Evolutionary conservation across 2,797 vertebrate genomes (phyloP).

Genomic region (Lepilemur ruficaudatus): DNA sequence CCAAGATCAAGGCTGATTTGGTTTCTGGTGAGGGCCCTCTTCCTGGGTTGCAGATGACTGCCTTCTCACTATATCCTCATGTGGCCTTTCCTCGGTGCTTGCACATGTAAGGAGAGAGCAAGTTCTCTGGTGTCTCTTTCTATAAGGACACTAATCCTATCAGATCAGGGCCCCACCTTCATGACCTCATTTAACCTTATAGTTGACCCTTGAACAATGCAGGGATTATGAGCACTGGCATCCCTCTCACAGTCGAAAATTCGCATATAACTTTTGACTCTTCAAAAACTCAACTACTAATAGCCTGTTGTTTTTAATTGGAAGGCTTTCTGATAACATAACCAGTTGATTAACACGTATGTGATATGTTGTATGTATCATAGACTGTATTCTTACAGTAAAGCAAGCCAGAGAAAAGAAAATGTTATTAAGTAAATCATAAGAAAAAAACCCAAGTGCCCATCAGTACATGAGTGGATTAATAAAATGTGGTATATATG

Average conservation of each 20-base stretch:
- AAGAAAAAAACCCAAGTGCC: no score
- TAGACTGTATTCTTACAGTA: not conserved
- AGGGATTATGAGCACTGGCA: not conserved
- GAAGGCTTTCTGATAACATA: not conserved
- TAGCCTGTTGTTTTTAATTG: not conserved
- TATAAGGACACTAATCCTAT: not conserved
- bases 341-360: no score
- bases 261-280: not conserved
- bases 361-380: not conserved
- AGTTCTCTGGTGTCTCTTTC: not conserved
- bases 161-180: not conserved
- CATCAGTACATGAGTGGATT: no score
- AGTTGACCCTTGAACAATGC: not conserved
- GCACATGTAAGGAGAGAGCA: not conserved
- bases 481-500: no score
- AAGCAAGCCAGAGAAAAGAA: not conserved
- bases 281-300: not conserved
- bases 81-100: not conserved
- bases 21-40: not conserved
- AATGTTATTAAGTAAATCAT: not conserved
- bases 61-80: no score
- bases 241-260: not conserved
- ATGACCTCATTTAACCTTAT: not conserved
- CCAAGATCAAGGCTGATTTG: not conserved
- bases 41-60: not conserved